A percentile compares a stretch with the other conserved stretches of the same genome.
phyloP scores from a whole-genome alignment of 2,113 vertebrate genomes.

The Anhinga anhinga region DNA sequence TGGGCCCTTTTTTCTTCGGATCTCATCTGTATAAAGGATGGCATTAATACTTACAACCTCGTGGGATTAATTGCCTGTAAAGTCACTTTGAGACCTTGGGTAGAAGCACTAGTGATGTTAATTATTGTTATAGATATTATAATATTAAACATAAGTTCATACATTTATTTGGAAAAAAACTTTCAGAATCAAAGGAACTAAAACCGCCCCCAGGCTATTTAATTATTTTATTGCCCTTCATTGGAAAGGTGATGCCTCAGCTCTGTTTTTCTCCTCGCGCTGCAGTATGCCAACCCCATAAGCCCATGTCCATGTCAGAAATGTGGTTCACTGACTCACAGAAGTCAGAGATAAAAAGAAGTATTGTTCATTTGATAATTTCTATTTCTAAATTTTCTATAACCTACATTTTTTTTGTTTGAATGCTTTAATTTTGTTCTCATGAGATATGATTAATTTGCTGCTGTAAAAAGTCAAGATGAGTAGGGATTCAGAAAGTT shows the following conservation, averaged over 20 bases:
- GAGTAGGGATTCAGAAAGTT: neutral
- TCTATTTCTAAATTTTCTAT: conserved; percentile 25
- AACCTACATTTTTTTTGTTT: conserved; percentile 63
- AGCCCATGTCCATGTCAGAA: neutral
- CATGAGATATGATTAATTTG: neutral
- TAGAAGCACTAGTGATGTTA: neutral
- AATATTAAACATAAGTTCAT: neutral
- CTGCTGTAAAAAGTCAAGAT: neutral
- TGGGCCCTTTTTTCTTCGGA: neutral
- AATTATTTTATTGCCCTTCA: neutral
- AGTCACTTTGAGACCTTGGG: neutral
- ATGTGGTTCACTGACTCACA: neutral
- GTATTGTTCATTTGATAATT: conserved; percentile 6
- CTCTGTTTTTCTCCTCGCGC: neutral
- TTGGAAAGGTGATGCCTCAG: neutral
- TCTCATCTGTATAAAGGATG: neutral
- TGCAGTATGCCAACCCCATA: neutral
- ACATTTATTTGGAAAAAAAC: neutral
- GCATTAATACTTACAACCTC: neutral
- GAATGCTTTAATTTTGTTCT: neutral
- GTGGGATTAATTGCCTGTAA: conserved; percentile 18
- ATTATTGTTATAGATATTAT: neutral
- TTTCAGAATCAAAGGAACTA: neutral
- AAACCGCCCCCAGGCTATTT: neutral
- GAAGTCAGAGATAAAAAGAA: neutral